Evolutionary conservation across 2,888 invertebrate genomes (phyloP).

Genomic region (Hyalella azteca): DNA sequence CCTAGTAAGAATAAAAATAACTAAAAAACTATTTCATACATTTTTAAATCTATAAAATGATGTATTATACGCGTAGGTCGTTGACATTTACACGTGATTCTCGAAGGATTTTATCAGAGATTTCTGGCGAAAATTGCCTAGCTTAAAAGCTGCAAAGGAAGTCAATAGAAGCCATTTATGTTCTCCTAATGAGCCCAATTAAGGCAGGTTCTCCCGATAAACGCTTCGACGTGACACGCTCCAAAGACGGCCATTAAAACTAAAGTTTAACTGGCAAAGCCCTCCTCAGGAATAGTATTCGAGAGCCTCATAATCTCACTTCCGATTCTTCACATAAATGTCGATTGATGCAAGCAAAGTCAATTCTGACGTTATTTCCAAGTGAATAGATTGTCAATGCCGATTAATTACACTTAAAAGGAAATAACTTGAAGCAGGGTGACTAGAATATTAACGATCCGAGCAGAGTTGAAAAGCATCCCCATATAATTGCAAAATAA

Average conservation of each 20-base stretch:
- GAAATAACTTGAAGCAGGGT: too few species aligned
- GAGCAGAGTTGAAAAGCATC: too few species aligned
- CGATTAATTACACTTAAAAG: too few species aligned
- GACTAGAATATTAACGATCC: too few species aligned
- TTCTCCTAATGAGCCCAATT: constrained; percentile 18
- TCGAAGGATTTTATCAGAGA: neutral
- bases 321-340: constrained; percentile 11
- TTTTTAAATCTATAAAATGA: too few species aligned
- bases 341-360: too few species aligned
- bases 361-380: too few species aligned
- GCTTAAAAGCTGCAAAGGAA: constrained; percentile 21
- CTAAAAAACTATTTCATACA: too few species aligned
- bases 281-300: neutral
- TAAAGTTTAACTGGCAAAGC: neutral
- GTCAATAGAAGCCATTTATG: constrained; percentile 30
- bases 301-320: neutral
- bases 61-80: too few species aligned
- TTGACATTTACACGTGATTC: neutral
- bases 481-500: too few species aligned
- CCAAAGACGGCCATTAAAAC: constrained; percentile 17
- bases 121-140: constrained; percentile 1
- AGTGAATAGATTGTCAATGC: too few species aligned
- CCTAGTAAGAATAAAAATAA: too few species aligned
- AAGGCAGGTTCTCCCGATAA: constrained; percentile 18
- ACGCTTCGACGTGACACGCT: constrained; percentile 36